phyloP scores from a whole-genome alignment of 2,797 vertebrate genomes.

The Pempheris klunzingeri region DNA sequence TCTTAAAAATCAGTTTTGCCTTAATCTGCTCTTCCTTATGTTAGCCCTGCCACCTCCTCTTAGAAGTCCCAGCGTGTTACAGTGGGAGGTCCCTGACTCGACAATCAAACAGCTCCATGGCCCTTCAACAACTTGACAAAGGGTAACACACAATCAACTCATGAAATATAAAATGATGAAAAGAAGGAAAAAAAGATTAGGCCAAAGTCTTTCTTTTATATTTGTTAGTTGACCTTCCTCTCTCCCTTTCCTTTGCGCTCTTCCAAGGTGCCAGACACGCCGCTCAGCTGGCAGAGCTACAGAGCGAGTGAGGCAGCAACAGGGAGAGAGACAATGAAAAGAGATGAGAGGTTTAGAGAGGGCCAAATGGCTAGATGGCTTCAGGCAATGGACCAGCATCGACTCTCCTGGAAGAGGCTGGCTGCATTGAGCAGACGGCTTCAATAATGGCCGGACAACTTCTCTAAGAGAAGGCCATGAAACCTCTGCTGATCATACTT shows the following conservation, averaged over 20 bases:
- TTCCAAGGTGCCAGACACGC: slow-evolving; percentile 35
- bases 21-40: slow-evolving; percentile 5
- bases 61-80: not conserved
- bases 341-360: slow-evolving; percentile 51
- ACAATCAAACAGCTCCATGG: slow-evolving; percentile 23
- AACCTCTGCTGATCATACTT: slow-evolving; percentile 37
- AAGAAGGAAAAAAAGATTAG: not conserved
- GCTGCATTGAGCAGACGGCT: slow-evolving; percentile 44
- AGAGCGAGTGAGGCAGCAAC: slow-evolving; percentile 42
- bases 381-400: slow-evolving; percentile 48
- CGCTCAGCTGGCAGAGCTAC: slow-evolving; percentile 55
- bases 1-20: not conserved
- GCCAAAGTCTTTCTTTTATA: slow-evolving; percentile 21
- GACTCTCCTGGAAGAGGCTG: slow-evolving; percentile 49
- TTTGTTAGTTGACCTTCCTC: slow-evolving; percentile 11
- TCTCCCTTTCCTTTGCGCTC: slow-evolving; percentile 13
- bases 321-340: slow-evolving; percentile 55
- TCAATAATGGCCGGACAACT: slow-evolving; percentile 51
- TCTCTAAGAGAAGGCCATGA: slow-evolving; percentile 38
- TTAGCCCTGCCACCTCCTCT: not conserved
- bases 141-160: slow-evolving; percentile 8
- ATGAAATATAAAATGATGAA: slow-evolving; percentile 31
- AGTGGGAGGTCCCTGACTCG: not conserved
- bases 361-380: slow-evolving; percentile 62
- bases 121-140: not conserved